Base-by-base conservation (phyloP, 2,888 invertebrate genomes). In the Limnephilus marmoratus region DNA sequence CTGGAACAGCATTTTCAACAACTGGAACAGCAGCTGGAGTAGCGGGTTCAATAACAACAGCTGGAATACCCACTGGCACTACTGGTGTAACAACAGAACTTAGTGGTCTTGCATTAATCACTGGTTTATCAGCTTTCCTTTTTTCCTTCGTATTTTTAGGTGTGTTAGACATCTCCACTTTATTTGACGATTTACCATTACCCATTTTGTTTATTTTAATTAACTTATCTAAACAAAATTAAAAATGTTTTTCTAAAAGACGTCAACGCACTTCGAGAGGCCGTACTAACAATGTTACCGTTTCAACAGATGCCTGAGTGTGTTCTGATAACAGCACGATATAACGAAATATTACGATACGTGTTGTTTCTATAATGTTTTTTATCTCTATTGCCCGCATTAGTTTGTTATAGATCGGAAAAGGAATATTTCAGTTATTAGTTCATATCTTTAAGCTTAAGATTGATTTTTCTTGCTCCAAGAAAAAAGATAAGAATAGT, bases 111-210 rank as follows among this genome's bases (percentile, higher is more conserved):
- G 7, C 24, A 18, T 68, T 68, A 24, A 4, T 68, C 68, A 68
- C 68, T 68, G 68, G 68, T 68, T 68, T 68, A 68, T 68, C 68
- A 68, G 68, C 68, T 68, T 18, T 24, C 9, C 68, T 68, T n/a
- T 68, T 68, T 7, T 9, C 24, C 24, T 68, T 68, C 5, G 68
- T 86, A 49, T 86, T 45, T 9, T 86, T 86, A 37, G 93, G 93
- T 11, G 91, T 91, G 31, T 93, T 93, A 24, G 93, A 91, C 13
- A 83, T 92, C 49, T 93, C 90, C 92, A 93, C n/a, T 81, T 90
- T 93, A 18, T 93, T 93, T 29, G 91, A 92, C 4, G 92, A 91
- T 11, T 86, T 86, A 29, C 88, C 83, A 29, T 83, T 93, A 18
- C 93, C 93, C 93, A 93, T 93, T 68, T 68, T 91, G 34, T 5